Base-by-base conservation (phyloP, 2,888 invertebrate genomes). In the Microctonus hyperodae region DNA sequence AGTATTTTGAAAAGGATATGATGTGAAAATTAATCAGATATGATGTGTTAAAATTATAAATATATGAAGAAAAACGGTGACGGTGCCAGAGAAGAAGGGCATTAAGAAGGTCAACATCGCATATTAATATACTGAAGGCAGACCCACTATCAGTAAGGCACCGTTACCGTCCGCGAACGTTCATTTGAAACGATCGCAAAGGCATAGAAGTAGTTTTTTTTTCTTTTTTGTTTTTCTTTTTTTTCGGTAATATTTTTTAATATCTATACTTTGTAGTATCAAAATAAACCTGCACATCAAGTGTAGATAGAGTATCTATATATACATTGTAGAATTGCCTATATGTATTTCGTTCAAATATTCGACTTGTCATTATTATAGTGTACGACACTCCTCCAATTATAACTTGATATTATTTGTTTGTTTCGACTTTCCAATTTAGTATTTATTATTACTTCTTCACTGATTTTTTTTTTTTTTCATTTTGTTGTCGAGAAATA, bases 261-360 rank as follows among this genome's bases (percentile, higher is more conserved):
- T 65, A 58, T 58, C 58, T 80, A 79, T 77, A 78, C 74, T 73
- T 69, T 64, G 72, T 80, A 80, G 81, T 82, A 82, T 82, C 81
- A 82, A 82, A 82, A 82, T 81, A 82, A 82, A 82, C 79, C 58
- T 59, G 64, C 81, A 79, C 81, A 81, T 79, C 78, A 71, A 82
- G 79, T 80, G 79, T 81, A 82, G 79, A 82, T 73, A 81, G 79
- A 82, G 74, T 80, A 77, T 81, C 74, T 74, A 72, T 81, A 80
- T 81, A 74, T 81, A 81, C 81, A 77, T 73, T 71, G 74, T 79
- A 78, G 59, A 65, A 65, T 64, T 56, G 25, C 62, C 64, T 64
- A 65, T 61, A 58, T 59, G 35, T 31, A 55, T 55, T 35, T 58
- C 28, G 28, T 28, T 28, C 28, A 7, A 28, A 28, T n/a, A n/a